Percentiles rank a stretch among this genome's conserved stretches.
Evolutionary conservation across 35 echinoderm and acorn worm genomes (phyloP).

Genomic region (Eucidaris tribuloides): DNA sequence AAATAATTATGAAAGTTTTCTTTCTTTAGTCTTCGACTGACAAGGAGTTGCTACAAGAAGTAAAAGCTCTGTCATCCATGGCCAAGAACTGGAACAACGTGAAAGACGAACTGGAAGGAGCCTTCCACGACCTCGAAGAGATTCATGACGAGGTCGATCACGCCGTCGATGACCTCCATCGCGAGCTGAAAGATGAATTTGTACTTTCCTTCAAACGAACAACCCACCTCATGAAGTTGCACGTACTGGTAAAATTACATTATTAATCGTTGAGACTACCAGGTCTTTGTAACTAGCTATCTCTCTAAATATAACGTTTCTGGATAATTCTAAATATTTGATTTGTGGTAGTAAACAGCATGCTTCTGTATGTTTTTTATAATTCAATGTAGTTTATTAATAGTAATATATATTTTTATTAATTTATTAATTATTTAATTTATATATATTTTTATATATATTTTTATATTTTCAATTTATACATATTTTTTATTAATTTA

Average conservation of each 20-base stretch:
- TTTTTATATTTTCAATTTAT: too few relatives aligned
- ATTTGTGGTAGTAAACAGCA: background rate
- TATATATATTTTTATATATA: too few relatives aligned
- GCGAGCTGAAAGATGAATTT: conserved; percentile 87
- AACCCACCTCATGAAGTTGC: conserved; percentile 75
- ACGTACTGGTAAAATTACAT: conserved; percentile 51
- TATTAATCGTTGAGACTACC: background rate
- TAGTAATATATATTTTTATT: background rate
- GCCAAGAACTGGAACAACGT: conserved; percentile 41
- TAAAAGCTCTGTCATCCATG: conserved; percentile 59
- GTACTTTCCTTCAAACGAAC: conserved; percentile 77
- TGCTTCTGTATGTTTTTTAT: background rate
- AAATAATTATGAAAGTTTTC: background rate
- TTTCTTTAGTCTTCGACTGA: conserved; percentile 40
- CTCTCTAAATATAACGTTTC: background rate
- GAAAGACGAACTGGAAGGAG: conserved; percentile 62
- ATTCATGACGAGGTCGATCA: conserved; percentile 79
- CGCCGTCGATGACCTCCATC: conserved; percentile 66
- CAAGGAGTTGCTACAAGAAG: conserved; percentile 17
- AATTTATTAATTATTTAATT: background rate
- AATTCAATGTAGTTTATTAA: background rate
- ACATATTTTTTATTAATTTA: too few relatives aligned
- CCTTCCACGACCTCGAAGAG: conserved; percentile 82
- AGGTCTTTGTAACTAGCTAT: background rate
- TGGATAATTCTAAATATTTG: background rate